Percentiles rank a stretch among this genome's conserved stretches.
Evolutionary conservation across 2,888 invertebrate species (phyloP).

Genomic region (Drosophila lacicola): DNA sequence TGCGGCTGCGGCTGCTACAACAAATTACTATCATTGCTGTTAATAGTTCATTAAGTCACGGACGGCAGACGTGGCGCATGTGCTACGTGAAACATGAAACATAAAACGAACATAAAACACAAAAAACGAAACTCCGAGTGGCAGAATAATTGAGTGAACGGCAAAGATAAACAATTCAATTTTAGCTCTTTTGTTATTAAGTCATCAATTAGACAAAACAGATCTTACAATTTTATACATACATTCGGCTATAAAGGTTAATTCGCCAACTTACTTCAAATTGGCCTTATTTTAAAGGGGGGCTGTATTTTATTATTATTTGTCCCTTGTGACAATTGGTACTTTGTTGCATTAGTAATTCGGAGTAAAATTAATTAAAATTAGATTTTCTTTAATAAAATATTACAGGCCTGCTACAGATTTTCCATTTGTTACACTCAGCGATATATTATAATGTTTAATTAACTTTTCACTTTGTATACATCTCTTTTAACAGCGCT

Average conservation of each 20-base stretch:
- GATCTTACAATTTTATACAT: constrained; percentile 21
- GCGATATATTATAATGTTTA: no score
- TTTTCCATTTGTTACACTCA: no score
- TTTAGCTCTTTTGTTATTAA: constrained; percentile 66
- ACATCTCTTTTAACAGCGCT: no score
- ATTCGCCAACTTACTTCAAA: no score
- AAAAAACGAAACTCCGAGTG: constrained; percentile 61
- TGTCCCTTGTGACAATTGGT: no score
- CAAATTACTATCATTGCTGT: constrained; percentile 80
- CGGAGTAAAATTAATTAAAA: no score
- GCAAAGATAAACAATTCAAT: constrained; percentile 78
- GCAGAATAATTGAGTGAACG: constrained; percentile 81
- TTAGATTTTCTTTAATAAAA: no score
- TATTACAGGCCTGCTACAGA: no score
- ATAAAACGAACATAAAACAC: constrained; percentile 58
- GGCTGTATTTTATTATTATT: no score
- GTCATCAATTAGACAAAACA: constrained; percentile 70
- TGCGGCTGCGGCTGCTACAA: constrained; percentile 59
- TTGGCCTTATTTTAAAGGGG: no score
- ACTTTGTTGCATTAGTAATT: no score
- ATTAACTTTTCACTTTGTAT: no score
- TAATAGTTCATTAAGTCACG: constrained; percentile 81
- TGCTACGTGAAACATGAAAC: constrained; percentile 68
- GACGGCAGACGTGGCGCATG: constrained; percentile 66
- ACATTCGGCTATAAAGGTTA: constrained; percentile 2